Base-by-base conservation (phyloP, 2,888 invertebrate species). In the Eupsilia transversa region DNA sequence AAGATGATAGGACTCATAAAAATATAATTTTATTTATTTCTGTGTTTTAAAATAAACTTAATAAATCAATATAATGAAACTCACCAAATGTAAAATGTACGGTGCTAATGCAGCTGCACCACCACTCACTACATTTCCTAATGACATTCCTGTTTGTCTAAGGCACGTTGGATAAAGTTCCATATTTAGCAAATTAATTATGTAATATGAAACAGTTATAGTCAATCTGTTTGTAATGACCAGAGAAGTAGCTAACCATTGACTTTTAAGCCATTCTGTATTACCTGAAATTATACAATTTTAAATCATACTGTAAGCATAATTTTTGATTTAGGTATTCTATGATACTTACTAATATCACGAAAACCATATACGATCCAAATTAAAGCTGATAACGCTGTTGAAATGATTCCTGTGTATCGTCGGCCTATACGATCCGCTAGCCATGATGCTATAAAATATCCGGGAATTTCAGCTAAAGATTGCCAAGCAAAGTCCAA, bases 161-260 rank as follows among this genome's bases (percentile, higher is more conserved):
- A 97, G 93, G 84, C 97, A 97, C 0, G 97, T 97, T 23, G 97
- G 97, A 90, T 97, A 97, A 33, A 97, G 94, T 92, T 98, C 97
- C 90, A 97, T 96, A 73, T 97, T 97, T 80, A 97, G 97, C 70
- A 97, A 92, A 87, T 96, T 97, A 41, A 97, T 96, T 30, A 97
- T 94, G 86, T 97, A 97, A 89, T 97, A 97, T 10, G 97, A 94
- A 38, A 97, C 89, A 6, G 97, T 97, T 72, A 97, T 94, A 38
- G 94, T 93, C 82, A 97, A 94, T 89, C 97, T 97, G 74, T 96
- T 94, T 43, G 95, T 90, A 43, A 96, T 92, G 17, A 95, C 93
- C 64, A 97, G 85, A 27, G 91, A 85, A 73, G 94, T 93, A 56
- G 94, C 92, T 33, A 95, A 54, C 91, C 91, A 91, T 84, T 89